Evolutionary conservation across 2,888 invertebrate species (phyloP), one percentile per base, ranked within the genome.

Genomic region (Cremastinae sp.): DNA sequence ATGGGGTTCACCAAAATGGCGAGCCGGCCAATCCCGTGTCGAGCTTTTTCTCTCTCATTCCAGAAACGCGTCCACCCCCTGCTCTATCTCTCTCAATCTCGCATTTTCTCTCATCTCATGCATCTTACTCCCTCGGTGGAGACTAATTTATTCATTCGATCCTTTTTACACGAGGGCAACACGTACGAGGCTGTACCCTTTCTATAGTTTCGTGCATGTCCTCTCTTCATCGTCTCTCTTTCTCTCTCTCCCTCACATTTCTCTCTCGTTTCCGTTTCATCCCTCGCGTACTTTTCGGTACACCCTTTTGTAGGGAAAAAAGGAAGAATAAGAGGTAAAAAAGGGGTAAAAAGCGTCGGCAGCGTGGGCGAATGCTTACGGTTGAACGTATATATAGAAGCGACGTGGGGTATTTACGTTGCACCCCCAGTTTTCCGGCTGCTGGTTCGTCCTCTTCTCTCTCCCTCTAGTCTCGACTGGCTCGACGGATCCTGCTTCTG

Each of bases 121-220:
- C 43, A 56, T 71, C 72, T 65, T 62, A 35, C 69, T 69, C 69
- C 59, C 43, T 74, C 66, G 81, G 80, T 80, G 77, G 79, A 77
- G 84, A 84, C 88, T 88, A 87, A 88, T 88, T 88, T 88, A 88
- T 88, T 88, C 88, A 88, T 88, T 88, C 87, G 86, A 84, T 87
- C 85, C 88, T 86, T 86, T 88, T 87, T 87, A 86, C 86, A 83
- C 80, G 83, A 78, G 81, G 84, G 83, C 80, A 86, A 81, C 83
- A 83, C 84, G 84, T 84, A 81, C 75, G 75, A 72, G 77, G 74
- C 78, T 78, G 75, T 73, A 69, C 76, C 73, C 76, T 77, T 74
- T 74, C 61, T 59, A 59, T 72, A 61, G 59, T 53, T 61, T 68
- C 56, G 51, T 69, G 45, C 61, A 61, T 68, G 66, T 75, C 75